These are phyloP conservation scores for Ispidina picta DNA, from an alignment of 2,797 vertebrate species.

Conservation along the genomic window DNA sequence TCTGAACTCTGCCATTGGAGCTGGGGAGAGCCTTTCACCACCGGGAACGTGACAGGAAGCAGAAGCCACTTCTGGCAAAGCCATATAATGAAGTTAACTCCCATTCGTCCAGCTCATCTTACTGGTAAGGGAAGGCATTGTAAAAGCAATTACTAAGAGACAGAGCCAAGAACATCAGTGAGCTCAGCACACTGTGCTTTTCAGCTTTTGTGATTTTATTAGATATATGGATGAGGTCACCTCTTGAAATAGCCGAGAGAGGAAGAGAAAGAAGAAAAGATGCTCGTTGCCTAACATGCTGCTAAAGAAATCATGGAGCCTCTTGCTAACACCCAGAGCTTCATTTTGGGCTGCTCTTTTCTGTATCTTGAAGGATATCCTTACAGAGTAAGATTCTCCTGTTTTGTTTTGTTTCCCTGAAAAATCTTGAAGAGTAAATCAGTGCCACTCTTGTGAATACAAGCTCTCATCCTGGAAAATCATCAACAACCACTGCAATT, in stretches of 20 bases:
- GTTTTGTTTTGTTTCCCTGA: not conserved
- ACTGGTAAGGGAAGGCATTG: not conserved
- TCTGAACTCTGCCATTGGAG: not conserved
- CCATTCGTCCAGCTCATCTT: not conserved
- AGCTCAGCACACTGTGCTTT: not conserved
- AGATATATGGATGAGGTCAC: not conserved
- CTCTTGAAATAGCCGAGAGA: conserved; percentile 6
- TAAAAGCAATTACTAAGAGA: not conserved
- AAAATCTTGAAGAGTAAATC: not conserved
- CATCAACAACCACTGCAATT: not conserved
- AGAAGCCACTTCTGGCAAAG: conserved; percentile 7
- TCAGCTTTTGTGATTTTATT: conserved; percentile 37
- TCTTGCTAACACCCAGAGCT: not conserved
- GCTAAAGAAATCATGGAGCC: not conserved
- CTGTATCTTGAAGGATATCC: not conserved
- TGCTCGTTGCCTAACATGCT: not conserved
- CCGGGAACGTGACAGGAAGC: not conserved
- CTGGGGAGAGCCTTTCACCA: not conserved
- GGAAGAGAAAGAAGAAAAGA: not conserved
- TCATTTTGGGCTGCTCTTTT: not conserved
- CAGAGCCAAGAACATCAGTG: conserved; percentile 1
- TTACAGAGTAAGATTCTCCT: not conserved
- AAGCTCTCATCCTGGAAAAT: not conserved
- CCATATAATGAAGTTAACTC: conserved; percentile 22
- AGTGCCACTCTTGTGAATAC: not conserved